Conservation (phyloP, 2,888 invertebrate species). For the Drosophila mimica region DNA sequence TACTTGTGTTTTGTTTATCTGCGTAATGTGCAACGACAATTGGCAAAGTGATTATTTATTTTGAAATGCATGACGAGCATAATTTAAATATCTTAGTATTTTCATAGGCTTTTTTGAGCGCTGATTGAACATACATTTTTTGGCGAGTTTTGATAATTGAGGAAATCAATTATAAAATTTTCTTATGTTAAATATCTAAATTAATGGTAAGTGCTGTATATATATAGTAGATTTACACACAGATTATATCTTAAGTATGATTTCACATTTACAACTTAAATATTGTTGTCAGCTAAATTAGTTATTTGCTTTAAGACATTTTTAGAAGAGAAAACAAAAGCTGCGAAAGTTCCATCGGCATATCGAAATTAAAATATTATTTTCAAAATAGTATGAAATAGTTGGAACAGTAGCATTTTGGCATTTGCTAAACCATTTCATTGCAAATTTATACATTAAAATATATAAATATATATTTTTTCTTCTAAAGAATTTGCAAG, state of each 20-base stretch:
- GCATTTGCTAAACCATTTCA: neutral
- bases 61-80: neutral
- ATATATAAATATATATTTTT: neutral
- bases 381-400: neutral
- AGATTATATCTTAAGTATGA: neutral
- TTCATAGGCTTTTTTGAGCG: neutral
- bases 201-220: neutral
- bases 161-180: neutral
- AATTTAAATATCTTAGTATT: neutral
- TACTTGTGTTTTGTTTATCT: neutral
- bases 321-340: neutral
- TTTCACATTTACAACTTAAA: neutral
- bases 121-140: neutral
- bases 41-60: neutral
- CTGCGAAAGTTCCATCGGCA: neutral
- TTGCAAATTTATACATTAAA: neutral
- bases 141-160: neutral
- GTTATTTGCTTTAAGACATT: neutral
- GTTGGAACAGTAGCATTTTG: neutral
- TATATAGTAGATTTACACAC: neutral
- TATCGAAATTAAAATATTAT: neutral
- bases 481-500: neutral
- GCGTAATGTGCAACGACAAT: conserved; percentile 2
- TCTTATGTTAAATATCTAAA: neutral
- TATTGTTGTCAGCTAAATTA: neutral